These are phyloP conservation scores for Homarus gammarus DNA, from an alignment of 2,888 invertebrate genomes.

Conservation along the genomic window DNA sequence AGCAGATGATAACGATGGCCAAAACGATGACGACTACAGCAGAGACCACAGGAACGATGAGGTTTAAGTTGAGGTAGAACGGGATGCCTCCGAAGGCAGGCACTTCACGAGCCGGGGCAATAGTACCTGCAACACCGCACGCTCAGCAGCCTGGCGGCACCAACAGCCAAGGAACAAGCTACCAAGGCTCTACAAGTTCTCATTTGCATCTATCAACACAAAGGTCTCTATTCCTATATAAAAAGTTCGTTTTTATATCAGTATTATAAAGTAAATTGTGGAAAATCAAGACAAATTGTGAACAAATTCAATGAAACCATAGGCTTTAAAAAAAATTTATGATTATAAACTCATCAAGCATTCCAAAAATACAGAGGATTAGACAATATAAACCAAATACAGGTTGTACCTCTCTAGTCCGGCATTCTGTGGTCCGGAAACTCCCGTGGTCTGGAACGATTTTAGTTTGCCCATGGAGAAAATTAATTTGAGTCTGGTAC, in stretches of 20 bases:
- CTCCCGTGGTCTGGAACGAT: too few species aligned
- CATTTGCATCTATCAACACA: constrained; percentile 36
- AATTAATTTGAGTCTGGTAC: too few species aligned
- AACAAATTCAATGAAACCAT: not conserved
- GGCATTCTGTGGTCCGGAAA: too few species aligned
- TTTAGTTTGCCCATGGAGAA: too few species aligned
- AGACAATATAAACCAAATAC: too few species aligned
- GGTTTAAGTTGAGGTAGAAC: constrained; percentile 93
- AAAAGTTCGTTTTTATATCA: not conserved
- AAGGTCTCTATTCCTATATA: constrained; percentile 4
- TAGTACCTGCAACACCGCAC: constrained; percentile 88
- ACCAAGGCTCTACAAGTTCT: constrained; percentile 40
- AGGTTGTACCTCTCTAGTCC: too few species aligned
- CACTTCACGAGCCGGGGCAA: constrained; percentile 93
- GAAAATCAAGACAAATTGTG: not conserved
- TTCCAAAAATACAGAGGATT: too few species aligned
- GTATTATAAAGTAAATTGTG: not conserved
- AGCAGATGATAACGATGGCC: constrained; percentile 95
- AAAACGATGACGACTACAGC: constrained; percentile 95
- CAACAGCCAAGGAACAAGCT: constrained; percentile 44
- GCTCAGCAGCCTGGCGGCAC: constrained; percentile 57
- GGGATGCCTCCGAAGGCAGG: constrained; percentile 84
- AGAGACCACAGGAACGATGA: constrained; percentile 95
- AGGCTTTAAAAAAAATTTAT: not conserved
- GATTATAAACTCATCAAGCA: too few species aligned